phyloP scores from a whole-genome alignment of 2,888 invertebrate genomes.

The Campoplex capitator region DNA sequence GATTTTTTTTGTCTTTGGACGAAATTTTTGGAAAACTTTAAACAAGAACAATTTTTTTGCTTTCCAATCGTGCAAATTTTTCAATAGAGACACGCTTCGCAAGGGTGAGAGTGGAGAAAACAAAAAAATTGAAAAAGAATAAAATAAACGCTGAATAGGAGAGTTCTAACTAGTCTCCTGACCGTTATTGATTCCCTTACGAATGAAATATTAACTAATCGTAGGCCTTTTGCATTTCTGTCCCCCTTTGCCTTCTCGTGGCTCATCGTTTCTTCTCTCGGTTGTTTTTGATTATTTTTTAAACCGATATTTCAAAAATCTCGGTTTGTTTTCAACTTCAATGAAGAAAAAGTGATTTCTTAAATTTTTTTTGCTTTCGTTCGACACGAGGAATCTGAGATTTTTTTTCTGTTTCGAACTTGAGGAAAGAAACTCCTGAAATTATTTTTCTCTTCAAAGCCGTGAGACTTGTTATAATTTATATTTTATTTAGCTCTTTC shows the following conservation, averaged over 20 bases:
- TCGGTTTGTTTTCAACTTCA: background rate
- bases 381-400: too few relatives aligned
- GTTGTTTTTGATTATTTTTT: background rate
- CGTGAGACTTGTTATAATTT: background rate
- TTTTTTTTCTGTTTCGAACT: background rate
- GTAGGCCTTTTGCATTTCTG: slow-evolving; percentile 61
- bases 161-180: slow-evolving; percentile 41
- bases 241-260: slow-evolving; percentile 57
- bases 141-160: slow-evolving; percentile 12
- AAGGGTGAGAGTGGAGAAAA: background rate
- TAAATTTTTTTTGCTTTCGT: too few relatives aligned
- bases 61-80: background rate
- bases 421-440: background rate
- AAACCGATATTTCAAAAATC: too few relatives aligned
- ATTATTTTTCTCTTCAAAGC: background rate
- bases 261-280: slow-evolving; percentile 18
- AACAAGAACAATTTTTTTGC: background rate
- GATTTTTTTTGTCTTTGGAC: background rate
- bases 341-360: too few relatives aligned
- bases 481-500: slow-evolving; percentile 74
- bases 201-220: slow-evolving; percentile 38
- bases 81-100: background rate
- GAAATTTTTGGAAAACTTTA: background rate
- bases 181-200: slow-evolving; percentile 32
- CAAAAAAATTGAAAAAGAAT: slow-evolving; percentile 16